A percentile compares a stretch with the other conserved stretches of the same genome.
phyloP scores from a whole-genome alignment of 2,888 invertebrate genomes.

The Chymomyza procnemis region DNA sequence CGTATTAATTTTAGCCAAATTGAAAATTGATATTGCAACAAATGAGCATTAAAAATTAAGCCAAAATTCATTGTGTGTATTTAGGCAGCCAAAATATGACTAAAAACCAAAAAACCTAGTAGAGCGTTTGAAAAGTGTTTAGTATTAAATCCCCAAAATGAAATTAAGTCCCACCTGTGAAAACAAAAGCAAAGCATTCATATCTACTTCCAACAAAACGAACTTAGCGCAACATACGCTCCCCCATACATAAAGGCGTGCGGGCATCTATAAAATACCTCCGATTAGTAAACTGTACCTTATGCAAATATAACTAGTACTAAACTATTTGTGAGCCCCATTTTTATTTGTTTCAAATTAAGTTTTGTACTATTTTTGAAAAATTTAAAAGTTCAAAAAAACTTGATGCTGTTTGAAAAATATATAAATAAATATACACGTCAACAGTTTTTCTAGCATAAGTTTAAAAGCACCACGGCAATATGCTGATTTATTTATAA shows the following conservation, averaged over 20 bases:
- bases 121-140: conserved; percentile 22
- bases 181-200: conserved; percentile 50
- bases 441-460: conserved; percentile 17
- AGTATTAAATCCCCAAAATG: conserved; percentile 46
- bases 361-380: background rate
- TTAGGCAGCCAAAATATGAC: background rate
- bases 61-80: conserved; percentile 41
- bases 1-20: conserved; percentile 39
- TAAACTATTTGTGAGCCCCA: conserved; percentile 33
- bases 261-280: conserved; percentile 65
- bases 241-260: conserved; percentile 44
- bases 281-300: conserved; percentile 70
- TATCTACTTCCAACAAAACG: conserved; percentile 45
- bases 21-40: conserved; percentile 11
- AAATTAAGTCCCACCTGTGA: conserved; percentile 54
- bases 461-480: background rate
- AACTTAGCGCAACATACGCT: conserved; percentile 34
- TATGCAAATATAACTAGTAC: conserved; percentile 33
- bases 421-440: background rate
- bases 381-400: background rate
- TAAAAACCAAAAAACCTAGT: conserved; percentile 12
- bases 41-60: conserved; percentile 23
- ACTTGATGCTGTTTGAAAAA: background rate
- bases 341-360: conserved; percentile 14
- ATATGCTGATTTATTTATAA: conserved; percentile 29